Evolutionary conservation across 2,113 vertebrate species (phyloP).

Genomic region (Syngnathus scovelli): DNA sequence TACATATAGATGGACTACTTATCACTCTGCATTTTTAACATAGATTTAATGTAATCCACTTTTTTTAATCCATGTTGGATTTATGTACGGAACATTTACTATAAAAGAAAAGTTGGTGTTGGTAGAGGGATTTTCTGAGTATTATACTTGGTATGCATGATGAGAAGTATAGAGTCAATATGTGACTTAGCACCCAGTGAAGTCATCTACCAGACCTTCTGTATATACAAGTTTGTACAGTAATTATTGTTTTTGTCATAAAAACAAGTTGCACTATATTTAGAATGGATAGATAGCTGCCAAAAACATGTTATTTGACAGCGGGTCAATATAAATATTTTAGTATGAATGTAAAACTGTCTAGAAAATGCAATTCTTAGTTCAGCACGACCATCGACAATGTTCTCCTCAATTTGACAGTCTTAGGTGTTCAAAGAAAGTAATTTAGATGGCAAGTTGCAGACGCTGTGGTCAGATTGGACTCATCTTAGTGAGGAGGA

Average conservation of each 20-base stretch:
- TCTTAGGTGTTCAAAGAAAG: too few species aligned
- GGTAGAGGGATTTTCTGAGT: slow-evolving; percentile 68
- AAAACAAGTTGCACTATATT: too few species aligned
- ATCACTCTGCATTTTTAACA: slow-evolving; percentile 65
- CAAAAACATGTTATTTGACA: too few species aligned
- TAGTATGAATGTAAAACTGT: too few species aligned
- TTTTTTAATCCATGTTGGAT: slow-evolving; percentile 66
- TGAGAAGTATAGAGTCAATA: slow-evolving; percentile 48
- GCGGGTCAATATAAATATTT: too few species aligned
- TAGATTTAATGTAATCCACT: slow-evolving; percentile 68
- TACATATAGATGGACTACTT: slow-evolving; percentile 82
- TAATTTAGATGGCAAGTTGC: neutral
- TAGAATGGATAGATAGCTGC: too few species aligned
- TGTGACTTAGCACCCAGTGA: slow-evolving; percentile 16
- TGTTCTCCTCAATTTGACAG: too few species aligned
- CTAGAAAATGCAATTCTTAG: neutral
- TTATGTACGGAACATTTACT: slow-evolving; percentile 70
- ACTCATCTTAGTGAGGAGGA: slow-evolving; percentile 39
- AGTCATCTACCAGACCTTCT: neutral
- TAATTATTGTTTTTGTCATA: too few species aligned
- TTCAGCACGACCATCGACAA: too few species aligned
- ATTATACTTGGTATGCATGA: slow-evolving; percentile 45
- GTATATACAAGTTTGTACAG: slow-evolving; percentile 6
- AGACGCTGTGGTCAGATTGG: slow-evolving; percentile 20
- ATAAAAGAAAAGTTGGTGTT: slow-evolving; percentile 66